phyloP scores from a whole-genome alignment of 2,888 invertebrate genomes.

The Hemicrepidius hirtus region DNA sequence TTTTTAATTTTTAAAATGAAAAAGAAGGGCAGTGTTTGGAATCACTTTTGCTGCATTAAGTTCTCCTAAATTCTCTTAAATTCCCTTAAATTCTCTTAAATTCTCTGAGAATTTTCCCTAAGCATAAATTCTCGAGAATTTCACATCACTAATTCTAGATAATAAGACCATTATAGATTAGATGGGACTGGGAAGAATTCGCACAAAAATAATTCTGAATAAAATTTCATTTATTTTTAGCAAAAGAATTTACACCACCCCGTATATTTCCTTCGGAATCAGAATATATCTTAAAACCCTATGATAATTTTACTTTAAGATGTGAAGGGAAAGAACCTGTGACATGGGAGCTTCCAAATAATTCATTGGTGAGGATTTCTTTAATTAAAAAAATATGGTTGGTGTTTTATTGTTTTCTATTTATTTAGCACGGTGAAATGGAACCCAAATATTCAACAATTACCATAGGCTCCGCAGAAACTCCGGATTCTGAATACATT shows the following conservation, averaged over 20 bases:
- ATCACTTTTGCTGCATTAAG: no score
- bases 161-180: no score
- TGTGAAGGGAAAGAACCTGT: slow-evolving; percentile 72
- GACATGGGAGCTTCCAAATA: slow-evolving; percentile 66
- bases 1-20: no score
- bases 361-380: slow-evolving; percentile 32
- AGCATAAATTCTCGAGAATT: no score
- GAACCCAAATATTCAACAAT: slow-evolving; percentile 45
- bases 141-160: no score
- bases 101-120: no score
- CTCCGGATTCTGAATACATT: slow-evolving; percentile 59
- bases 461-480: slow-evolving; percentile 45
- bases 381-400: no score
- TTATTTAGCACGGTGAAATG: slow-evolving; percentile 14
- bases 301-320: slow-evolving; percentile 68
- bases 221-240: neutral
- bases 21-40: no score
- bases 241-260: slow-evolving; percentile 18
- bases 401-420: neutral
- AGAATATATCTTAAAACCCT: slow-evolving; percentile 66
- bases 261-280: slow-evolving; percentile 63
- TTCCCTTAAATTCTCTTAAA: no score
- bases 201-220: no score
- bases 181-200: no score
- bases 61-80: no score